Base-by-base conservation (phyloP, 1,140 invertebrate genomes). In the Carposina sasakii region DNA sequence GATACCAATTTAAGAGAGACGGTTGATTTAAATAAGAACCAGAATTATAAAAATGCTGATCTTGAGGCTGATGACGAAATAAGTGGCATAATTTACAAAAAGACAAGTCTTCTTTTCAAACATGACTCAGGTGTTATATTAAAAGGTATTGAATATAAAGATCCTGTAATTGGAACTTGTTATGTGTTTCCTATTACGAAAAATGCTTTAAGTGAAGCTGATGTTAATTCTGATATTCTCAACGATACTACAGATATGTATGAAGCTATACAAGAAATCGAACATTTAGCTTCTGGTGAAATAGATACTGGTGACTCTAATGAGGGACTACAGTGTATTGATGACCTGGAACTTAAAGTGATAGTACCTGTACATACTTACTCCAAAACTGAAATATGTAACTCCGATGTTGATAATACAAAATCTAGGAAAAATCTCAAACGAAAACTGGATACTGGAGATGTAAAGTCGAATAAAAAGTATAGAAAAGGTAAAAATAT, bases 401-500 rank as follows among this genome's bases (percentile, higher is more conserved):
- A n/a, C n/a, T n/a, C n/a, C n/a, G n/a, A n/a, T n/a, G n/a, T n/a
- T n/a, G n/a, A n/a, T n/a, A n/a, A n/a, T n/a, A n/a, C n/a, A n/a
- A n/a, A n/a, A n/a, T n/a, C n/a, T n/a, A n/a, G n/a, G n/a, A n/a
- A n/a, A n/a, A n/a, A n/a, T n/a, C n/a, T n/a, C 8, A 24, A 33
- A 40, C 20, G 31, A n/a, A 57, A 19, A 23, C 51, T 23, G 17
- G 28, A n/a, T 30, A 54, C 44, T 23, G 43, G 16, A 8, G 39
- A 43, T 2, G 30, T 51, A 9, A 51, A 36, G 12, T 4, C 24
- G 9, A 54, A 42, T 44, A 83, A 77, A 58, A 71, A 57, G 44
- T 81, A 81, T 34, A 65, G 77, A 53, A 79, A 79, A 63, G 63
- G 71, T 2, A 81, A 84, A 64, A 72, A 77, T 59, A 84, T 84